A percentile compares a stretch with the other conserved stretches of the same genome.
Conservation (phyloP, 2,888 invertebrate genomes). For the Philonicus albiceps region DNA sequence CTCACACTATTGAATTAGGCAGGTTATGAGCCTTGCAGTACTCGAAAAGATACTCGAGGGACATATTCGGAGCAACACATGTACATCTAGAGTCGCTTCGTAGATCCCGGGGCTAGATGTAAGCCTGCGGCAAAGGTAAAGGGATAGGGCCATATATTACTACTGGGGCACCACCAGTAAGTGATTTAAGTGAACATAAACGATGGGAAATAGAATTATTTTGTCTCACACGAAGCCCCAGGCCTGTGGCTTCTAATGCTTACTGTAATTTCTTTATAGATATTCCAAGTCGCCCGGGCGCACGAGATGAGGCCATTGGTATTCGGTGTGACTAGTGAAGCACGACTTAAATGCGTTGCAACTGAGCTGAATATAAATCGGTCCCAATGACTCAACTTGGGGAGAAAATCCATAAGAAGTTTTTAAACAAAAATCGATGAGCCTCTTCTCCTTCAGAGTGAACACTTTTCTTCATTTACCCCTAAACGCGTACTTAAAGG, state of each 20-base stretch:
- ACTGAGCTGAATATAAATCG: constrained; percentile 28
- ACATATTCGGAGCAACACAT: neutral
- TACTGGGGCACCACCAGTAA: constrained; percentile 7
- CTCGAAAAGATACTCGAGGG: constrained; percentile 4
- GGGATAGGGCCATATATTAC: neutral
- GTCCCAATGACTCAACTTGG: neutral
- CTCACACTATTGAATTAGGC: constrained; percentile 33
- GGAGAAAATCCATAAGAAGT: neutral
- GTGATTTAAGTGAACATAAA: constrained; percentile 36
- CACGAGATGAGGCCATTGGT: neutral
- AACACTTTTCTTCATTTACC: neutral
- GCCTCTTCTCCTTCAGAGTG: neutral
- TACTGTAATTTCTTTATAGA: constrained; percentile 21
- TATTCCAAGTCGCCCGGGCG: neutral
- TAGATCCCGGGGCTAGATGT: neutral
- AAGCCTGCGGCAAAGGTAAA: neutral
- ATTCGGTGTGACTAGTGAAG: neutral
- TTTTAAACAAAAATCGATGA: constrained; percentile 9
- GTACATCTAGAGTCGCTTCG: neutral
- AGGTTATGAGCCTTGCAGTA: constrained; percentile 28
- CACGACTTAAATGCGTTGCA: constrained; percentile 7
- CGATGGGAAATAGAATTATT: constrained; percentile 38
- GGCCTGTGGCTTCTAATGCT: neutral
- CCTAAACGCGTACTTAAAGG: neutral
- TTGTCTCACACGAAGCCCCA: neutral